Percentiles rank a stretch among this genome's conserved stretches.
Evolutionary conservation across 2,888 invertebrate species (phyloP).

Genomic region (Pomacea canaliculata): DNA sequence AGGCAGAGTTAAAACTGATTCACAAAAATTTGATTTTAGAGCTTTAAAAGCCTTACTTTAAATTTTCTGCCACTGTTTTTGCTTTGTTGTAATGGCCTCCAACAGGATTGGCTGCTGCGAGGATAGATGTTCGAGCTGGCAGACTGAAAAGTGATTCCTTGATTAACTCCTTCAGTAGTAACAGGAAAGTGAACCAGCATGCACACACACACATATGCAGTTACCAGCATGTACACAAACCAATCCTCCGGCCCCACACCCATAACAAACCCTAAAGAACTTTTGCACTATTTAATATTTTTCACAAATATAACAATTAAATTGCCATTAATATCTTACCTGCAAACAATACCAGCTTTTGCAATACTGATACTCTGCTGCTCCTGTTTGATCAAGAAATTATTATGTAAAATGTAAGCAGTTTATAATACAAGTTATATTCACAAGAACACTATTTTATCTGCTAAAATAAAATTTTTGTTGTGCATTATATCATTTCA

Average conservation of each 20-base stretch:
- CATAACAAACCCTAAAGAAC: neutral
- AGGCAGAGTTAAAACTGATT: too few relatives aligned
- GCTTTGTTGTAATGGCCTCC: constrained; percentile 89
- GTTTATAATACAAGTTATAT: neutral
- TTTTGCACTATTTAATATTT: too few relatives aligned
- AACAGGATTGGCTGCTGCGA: constrained; percentile 93
- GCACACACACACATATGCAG: too few relatives aligned
- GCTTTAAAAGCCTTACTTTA: constrained; percentile 73
- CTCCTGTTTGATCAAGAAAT: constrained; percentile 72
- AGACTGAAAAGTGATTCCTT: constrained; percentile 72
- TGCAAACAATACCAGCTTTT: constrained; percentile 84
- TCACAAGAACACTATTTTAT: too few relatives aligned
- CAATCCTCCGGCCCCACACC: neutral
- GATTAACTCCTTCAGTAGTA: neutral
- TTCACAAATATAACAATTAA: too few relatives aligned
- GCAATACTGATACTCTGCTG: constrained; percentile 91
- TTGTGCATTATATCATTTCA: too few relatives aligned
- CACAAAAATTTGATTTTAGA: neutral
- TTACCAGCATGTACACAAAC: too few relatives aligned
- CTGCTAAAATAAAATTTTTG: too few relatives aligned
- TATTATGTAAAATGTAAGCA: neutral
- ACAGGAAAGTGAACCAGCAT: neutral
- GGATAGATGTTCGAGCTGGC: constrained; percentile 85
- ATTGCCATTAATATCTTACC: constrained; percentile 42
- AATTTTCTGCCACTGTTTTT: constrained; percentile 89